phyloP scores from a whole-genome alignment of 2,888 invertebrate species.

The Pocota personata region DNA sequence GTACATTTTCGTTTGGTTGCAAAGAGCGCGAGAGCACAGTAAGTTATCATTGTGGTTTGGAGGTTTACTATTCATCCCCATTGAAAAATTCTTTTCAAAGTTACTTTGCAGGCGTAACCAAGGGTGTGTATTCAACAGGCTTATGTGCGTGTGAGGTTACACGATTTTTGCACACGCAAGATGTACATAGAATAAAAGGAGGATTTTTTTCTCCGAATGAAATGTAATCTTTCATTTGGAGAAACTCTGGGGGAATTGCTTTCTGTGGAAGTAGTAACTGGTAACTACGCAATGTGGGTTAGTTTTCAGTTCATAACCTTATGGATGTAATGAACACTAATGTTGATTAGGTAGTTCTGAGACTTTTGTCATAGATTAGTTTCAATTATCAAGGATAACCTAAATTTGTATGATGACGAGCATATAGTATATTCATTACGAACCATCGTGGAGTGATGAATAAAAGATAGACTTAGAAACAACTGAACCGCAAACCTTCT shows the following conservation, averaged over 20 bases:
- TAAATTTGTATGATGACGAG: too few relatives aligned
- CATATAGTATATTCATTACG: too few relatives aligned
- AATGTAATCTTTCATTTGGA: not conserved
- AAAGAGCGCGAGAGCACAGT: not conserved
- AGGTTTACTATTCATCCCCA: not conserved
- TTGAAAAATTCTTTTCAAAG: conserved; percentile 17
- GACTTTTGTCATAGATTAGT: not conserved
- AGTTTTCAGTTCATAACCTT: not conserved
- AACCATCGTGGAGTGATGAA: too few relatives aligned
- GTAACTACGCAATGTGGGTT: not conserved
- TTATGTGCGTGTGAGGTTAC: conserved; percentile 41
- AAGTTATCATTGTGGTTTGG: not conserved
- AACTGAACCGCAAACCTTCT: too few relatives aligned
- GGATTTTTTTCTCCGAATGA: not conserved
- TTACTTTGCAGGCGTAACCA: not conserved
- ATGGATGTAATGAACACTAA: not conserved
- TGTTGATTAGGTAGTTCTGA: not conserved
- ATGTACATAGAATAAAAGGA: not conserved
- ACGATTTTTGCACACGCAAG: conserved; percentile 50
- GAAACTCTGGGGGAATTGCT: not conserved
- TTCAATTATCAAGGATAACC: too few relatives aligned
- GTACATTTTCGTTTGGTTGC: conserved; percentile 17
- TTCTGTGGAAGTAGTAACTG: not conserved
- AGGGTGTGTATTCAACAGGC: conserved; percentile 58
- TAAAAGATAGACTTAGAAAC: too few relatives aligned